phyloP scores from a whole-genome alignment of 2,113 vertebrate genomes.

The Chroicocephalus ridibundus region DNA sequence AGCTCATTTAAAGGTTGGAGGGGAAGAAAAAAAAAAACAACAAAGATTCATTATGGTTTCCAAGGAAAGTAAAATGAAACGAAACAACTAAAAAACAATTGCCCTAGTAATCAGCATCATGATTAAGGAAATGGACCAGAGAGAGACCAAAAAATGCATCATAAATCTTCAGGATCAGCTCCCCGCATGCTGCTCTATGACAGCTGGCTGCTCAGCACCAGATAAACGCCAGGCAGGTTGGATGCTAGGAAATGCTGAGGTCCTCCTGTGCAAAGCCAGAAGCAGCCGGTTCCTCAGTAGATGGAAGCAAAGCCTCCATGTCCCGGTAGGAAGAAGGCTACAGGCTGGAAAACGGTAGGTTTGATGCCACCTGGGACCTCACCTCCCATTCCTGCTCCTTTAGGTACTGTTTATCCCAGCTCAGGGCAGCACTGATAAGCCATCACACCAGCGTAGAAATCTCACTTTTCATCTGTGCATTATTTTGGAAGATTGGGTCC shows the following conservation, averaged over 20 bases:
- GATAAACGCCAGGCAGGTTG: neutral
- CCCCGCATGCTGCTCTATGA: neutral
- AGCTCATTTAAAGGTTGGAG: neutral
- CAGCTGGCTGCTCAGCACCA: neutral
- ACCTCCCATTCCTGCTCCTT: neutral
- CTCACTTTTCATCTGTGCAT: neutral
- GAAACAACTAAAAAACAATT: neutral
- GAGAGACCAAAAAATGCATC: neutral
- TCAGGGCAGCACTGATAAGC: neutral
- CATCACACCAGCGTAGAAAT: neutral
- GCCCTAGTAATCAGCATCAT: neutral
- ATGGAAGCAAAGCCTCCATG: neutral
- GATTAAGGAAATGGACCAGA: conserved; percentile 24
- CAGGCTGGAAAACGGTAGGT: neutral
- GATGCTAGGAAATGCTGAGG: neutral
- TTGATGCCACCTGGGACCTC: neutral
- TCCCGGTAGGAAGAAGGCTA: neutral
- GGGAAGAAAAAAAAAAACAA: neutral
- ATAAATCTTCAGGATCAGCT: neutral
- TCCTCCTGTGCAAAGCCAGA: neutral
- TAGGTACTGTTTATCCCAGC: neutral
- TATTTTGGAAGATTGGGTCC: neutral
- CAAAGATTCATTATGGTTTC: neutral
- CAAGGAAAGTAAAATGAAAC: neutral
- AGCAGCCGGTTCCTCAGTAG: neutral